Conservation (phyloP, 2,113 vertebrate genomes). For the Xiphias gladius region DNA sequence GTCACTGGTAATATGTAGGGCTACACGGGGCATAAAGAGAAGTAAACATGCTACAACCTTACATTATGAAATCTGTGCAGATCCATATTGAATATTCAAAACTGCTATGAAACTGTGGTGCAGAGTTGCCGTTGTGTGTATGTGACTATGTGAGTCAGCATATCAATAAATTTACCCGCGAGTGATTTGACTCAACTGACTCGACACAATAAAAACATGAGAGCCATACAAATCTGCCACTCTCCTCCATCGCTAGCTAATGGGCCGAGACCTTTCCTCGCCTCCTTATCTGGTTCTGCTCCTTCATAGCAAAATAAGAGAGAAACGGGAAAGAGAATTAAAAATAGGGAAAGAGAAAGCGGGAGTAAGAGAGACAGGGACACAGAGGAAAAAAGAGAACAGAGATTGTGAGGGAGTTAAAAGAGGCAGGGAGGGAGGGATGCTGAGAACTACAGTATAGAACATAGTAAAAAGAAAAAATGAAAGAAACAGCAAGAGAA, state of each 20-base stretch:
- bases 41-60: background rate
- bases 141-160: constrained; percentile 8
- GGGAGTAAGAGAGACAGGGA: background rate
- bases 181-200: constrained; percentile 39
- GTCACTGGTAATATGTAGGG: too few relatives aligned
- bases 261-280: constrained; percentile 63
- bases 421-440: background rate
- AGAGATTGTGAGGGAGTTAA: background rate
- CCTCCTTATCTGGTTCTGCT: constrained; percentile 75
- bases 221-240: constrained; percentile 50
- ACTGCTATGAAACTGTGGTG: background rate
- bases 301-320: constrained; percentile 55
- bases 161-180: constrained; percentile 35
- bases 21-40: background rate
- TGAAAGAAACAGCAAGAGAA: background rate
- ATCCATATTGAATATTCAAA: background rate
- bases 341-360: background rate
- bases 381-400: background rate
- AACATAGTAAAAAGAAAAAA: background rate
- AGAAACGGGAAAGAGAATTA: background rate
- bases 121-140: background rate
- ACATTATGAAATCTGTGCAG: background rate
- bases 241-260: constrained; percentile 73
- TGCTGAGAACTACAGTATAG: too few relatives aligned
- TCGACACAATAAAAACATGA: constrained; percentile 26